These are phyloP conservation scores for Fistularia tabacaria DNA, from an alignment of 2,797 vertebrate species.

Conservation along the genomic window DNA sequence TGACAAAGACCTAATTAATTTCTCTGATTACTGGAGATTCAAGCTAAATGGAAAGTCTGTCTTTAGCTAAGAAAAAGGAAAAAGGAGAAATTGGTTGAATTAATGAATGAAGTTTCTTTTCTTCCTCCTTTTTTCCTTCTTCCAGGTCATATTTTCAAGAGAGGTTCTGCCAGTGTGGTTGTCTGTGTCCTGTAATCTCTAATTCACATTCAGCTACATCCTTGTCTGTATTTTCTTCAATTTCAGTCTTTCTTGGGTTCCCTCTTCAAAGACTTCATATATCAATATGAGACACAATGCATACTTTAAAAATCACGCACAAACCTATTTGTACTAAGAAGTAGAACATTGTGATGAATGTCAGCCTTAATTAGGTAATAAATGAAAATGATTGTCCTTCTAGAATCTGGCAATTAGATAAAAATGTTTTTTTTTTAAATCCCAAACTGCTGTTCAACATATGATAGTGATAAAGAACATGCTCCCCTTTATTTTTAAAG, in stretches of 20 bases:
- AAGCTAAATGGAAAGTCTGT: conserved; percentile 64
- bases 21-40: conserved; percentile 59
- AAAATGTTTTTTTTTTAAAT: neutral
- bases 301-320: conserved; percentile 50
- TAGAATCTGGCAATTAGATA: conserved; percentile 15
- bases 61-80: conserved; percentile 64
- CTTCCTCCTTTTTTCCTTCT: conserved; percentile 14
- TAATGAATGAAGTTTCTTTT: conserved; percentile 73
- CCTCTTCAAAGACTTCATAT: conserved; percentile 50
- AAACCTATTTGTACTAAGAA: conserved; percentile 47
- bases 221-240: conserved; percentile 45
- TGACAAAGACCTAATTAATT: conserved; percentile 79
- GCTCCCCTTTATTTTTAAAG: conserved; percentile 12
- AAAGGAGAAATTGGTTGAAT: conserved; percentile 65
- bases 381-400: conserved; percentile 9
- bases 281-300: conserved; percentile 55
- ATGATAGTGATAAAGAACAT: conserved; percentile 34
- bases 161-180: no score
- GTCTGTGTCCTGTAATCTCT: conserved; percentile 5
- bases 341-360: conserved; percentile 29
- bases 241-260: conserved; percentile 59
- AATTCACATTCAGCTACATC: conserved; percentile 43
- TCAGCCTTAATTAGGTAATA: conserved; percentile 5
- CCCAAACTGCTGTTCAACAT: conserved; percentile 8
- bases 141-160: no score